Base-by-base conservation (phyloP, 1,140 invertebrate species). In the Episyrphus balteatus region DNA sequence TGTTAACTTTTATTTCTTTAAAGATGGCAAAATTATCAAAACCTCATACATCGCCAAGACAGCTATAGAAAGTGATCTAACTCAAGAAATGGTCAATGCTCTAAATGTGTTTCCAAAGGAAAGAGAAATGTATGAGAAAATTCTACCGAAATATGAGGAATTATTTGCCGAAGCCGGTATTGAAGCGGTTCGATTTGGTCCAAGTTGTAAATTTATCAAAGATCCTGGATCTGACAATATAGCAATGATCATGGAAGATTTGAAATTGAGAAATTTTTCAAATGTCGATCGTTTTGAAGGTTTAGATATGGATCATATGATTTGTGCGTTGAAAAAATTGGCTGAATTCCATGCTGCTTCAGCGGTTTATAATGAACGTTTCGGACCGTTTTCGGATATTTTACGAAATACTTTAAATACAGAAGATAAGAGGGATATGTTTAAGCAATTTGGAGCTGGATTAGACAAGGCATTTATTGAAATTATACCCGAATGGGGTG, bases 301-400 rank as follows among this genome's bases (percentile, higher is more conserved):
- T 18, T 59, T 81, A 31, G 76, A 80, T 52, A 49, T 74, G 47
- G 43, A 66, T 1, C 77, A 80, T 41, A 69, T 67, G 46, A 50
- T 62, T 32, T 43, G 73, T 3, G 75, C 75, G 1, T 53, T 80
- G 12, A 56, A 61, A 1, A 72, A 73, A 51, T 43, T 80, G 42
- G 78, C 73, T 0, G 69, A 61, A 46, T 69, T 77, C 42, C 79
- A 81, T 52, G 78, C 75, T 1, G 61, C 70, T 10, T 75, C 76
- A 0, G 68, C 71, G 1, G 36, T 55, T 0, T 38, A 44, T 8
- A 36, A 30, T 2, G 58, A 64, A 12, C 13, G 50, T 0, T 52
- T 55, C 39, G 62, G 62, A 21, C 50, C 59, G 38, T 65, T 50
- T 32, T 48, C 55, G 14, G n/a, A 2, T 32, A 54, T 8, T 63